These are phyloP conservation scores for Abrostola triplasia DNA, from an alignment of 2,888 invertebrate species.

Conservation along the genomic window DNA sequence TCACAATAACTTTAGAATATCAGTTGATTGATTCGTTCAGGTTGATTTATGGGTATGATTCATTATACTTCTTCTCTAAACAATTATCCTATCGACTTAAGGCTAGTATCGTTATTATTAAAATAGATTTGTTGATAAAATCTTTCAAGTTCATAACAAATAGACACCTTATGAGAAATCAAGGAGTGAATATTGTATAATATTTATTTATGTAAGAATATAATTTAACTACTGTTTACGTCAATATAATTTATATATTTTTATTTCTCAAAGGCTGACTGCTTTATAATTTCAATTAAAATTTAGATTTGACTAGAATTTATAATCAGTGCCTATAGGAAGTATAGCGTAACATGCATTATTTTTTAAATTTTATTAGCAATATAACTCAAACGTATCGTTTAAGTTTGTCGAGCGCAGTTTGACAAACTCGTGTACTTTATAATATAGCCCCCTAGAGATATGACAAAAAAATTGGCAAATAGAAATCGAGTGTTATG, in stretches of 20 bases:
- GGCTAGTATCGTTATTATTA: slow-evolving; percentile 67
- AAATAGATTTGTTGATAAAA: slow-evolving; percentile 87
- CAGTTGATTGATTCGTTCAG: slow-evolving; percentile 85
- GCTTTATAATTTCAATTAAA: slow-evolving; percentile 71
- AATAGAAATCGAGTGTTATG: no score
- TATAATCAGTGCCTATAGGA: slow-evolving; percentile 76
- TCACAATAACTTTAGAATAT: slow-evolving; percentile 88
- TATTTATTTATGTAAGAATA: slow-evolving; percentile 60
- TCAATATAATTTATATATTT: slow-evolving; percentile 52
- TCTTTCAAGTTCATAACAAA: slow-evolving; percentile 81
- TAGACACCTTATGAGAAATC: slow-evolving; percentile 64
- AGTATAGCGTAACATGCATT: slow-evolving; percentile 58
- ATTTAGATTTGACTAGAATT: slow-evolving; percentile 85
- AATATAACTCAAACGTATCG: slow-evolving; percentile 35
- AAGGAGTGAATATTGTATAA: slow-evolving; percentile 59
- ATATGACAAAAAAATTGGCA: no score
- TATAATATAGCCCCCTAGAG: slow-evolving; percentile 25
- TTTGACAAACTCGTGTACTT: slow-evolving; percentile 38
- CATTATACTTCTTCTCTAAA: slow-evolving; percentile 56
- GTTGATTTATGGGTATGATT: slow-evolving; percentile 66
- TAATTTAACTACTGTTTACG: slow-evolving; percentile 57
- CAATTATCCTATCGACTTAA: slow-evolving; percentile 60
- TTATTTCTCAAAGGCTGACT: slow-evolving; percentile 65
- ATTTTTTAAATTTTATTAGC: slow-evolving; percentile 42
- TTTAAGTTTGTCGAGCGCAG: slow-evolving; percentile 17